Base-by-base conservation (phyloP, 2,797 vertebrate species). In the Brachyrhaphis roseni region DNA sequence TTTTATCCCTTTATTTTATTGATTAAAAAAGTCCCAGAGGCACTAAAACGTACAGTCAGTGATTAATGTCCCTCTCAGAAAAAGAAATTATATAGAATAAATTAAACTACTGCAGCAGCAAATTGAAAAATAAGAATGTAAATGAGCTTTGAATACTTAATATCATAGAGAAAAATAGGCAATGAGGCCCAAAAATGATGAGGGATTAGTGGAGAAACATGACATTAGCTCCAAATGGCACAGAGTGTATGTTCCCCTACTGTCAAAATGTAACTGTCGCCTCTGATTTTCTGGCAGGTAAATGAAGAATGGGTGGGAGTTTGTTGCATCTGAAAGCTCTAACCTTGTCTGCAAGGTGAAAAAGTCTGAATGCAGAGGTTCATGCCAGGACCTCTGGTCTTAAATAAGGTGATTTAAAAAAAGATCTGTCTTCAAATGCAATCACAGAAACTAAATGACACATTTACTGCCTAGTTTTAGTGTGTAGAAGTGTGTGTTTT, bases 81-180 rank as follows among this genome's bases (percentile, higher is more conserved):
- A 98, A 99, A 99, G 97, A 98, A 99, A 99, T 99, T 98, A 99
- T 99, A 99, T 98, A 97, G 97, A 99, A 99, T 99, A 99, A 99
- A 99, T 99, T 99, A 99, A 99, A 99, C 97, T 99, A 99, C 98
- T 98, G 98, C 97, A 97, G 97, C 98, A 99, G 98, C 97, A 99
- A 99, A 99, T 99, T 99, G 98, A 99, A 99, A 99, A 99, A 99
- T 99, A 99, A 99, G 98, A 97, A 99, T 99, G 98, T 98, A 99
- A 99, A 99, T 99, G 97, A 99, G 98, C 97, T 99, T 98, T 99
- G 98, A 99, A 99, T 99, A 98, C 98, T 98, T 99, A 99, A 99
- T 99, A 98, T 99, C 96, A 98, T 97, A 97, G 97, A 96, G 96
- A 96, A 96, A 98, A 98, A 97, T 95, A 97, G 97, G 96, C 96